Conservation (phyloP, 2,797 vertebrate species). For the Melanotaenia parkinsoni region DNA sequence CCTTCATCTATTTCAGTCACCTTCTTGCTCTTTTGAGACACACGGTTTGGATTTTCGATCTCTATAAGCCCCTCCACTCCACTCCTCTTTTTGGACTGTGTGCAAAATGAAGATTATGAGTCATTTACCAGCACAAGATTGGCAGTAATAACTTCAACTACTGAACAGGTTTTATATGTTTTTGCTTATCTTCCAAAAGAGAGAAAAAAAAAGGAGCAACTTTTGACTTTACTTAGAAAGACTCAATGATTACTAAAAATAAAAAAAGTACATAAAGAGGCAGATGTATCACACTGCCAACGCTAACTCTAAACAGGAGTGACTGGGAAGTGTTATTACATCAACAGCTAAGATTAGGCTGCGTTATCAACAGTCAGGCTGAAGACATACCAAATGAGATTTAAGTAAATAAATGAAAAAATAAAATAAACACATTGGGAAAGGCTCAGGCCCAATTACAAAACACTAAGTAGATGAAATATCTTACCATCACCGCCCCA, state of each 20-base stretch:
- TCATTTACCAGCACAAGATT: not conserved
- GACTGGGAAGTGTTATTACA: too few species aligned
- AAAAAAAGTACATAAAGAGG: too few species aligned
- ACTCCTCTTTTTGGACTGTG: conserved; percentile 78
- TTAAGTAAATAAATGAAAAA: not conserved
- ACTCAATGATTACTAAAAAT: too few species aligned
- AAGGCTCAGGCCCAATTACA: not conserved
- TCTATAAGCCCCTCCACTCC: conserved; percentile 86
- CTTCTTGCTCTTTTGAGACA: conserved; percentile 86
- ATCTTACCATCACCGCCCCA: too few species aligned
- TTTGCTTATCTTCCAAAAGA: too few species aligned
- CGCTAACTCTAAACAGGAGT: too few species aligned
- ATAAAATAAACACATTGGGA: not conserved
- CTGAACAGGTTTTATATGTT: not conserved
- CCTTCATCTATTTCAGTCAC: conserved; percentile 77
- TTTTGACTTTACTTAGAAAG: too few species aligned
- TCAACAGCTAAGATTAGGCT: too few species aligned
- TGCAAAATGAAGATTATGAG: conserved; percentile 1
- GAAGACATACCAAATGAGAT: not conserved
- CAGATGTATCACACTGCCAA: too few species aligned
- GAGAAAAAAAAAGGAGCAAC: not conserved
- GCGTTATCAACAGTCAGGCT: not conserved
- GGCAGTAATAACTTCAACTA: not conserved
- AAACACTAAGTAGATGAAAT: too few species aligned
- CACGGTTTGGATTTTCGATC: conserved; percentile 87